Evolutionary conservation across 2,888 invertebrate species (phyloP).

Genomic region (Sussaba pulchella): DNA sequence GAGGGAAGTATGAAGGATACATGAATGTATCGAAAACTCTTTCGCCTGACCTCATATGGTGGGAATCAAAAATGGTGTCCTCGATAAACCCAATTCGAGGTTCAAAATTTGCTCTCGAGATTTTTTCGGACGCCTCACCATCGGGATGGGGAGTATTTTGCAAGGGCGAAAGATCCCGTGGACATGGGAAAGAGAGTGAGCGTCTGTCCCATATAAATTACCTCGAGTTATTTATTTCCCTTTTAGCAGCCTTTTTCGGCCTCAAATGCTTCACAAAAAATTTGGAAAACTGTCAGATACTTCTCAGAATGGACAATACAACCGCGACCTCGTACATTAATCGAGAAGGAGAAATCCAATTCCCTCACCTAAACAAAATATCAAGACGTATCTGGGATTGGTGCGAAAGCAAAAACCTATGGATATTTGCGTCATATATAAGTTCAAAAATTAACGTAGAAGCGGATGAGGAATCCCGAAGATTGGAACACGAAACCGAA

Average conservation of each 20-base stretch:
- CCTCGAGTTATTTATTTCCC: conserved; percentile 47
- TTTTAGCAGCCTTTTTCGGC: conserved; percentile 62
- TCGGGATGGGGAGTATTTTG: conserved; percentile 39
- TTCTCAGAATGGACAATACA: conserved; percentile 61
- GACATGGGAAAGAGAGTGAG: conserved; percentile 51
- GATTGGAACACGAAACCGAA: conserved; percentile 54
- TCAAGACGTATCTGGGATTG: conserved; percentile 60
- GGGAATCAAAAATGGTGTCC: no score
- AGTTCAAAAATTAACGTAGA: conserved; percentile 46
- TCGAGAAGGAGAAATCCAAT: conserved; percentile 54
- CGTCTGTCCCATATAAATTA: conserved; percentile 48
- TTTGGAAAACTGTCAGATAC: conserved; percentile 36
- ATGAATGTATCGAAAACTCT: neutral
- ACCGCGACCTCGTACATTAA: conserved; percentile 65
- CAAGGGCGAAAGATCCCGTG: conserved; percentile 15
- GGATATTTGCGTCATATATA: conserved; percentile 62
- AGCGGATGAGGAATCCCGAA: conserved; percentile 57
- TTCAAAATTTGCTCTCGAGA: no score
- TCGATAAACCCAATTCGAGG: no score
- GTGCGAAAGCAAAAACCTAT: conserved; percentile 55
- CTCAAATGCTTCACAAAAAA: conserved; percentile 63
- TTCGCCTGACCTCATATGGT: conserved; percentile 4
- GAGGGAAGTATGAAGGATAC: neutral
- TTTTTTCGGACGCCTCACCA: no score
- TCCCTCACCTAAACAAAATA: conserved; percentile 38